Base-by-base conservation (phyloP, 92 coral and sea anemone genomes). In the Palythoa heliodiscus region DNA sequence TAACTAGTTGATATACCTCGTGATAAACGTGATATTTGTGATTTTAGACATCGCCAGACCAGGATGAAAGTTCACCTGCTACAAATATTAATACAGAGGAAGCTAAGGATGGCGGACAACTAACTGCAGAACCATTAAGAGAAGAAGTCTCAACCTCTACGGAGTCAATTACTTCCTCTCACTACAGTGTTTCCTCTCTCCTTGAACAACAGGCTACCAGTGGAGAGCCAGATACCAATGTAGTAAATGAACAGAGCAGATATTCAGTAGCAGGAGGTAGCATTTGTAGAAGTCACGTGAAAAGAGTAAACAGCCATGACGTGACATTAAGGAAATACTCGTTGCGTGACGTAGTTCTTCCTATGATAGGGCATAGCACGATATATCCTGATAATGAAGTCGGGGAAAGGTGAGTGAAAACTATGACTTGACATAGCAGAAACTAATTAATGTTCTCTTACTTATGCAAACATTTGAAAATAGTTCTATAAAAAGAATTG, bases 311-410 rank as follows among this genome's bases (percentile, higher is more conserved):
- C 7, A 85, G 72, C 15, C 86, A 72, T 55, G 92, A 87, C 58
- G 86, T 88, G 69, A 78, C 86, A 16, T 72, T 47, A 22, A 90
- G 82, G 40, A 88, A 75, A 50, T 88, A 88, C 73, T 69, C 80
- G n/a, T 83, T 90, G 76, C 82, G 85, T 73, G 95, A 94, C 77
- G 88, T 94, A 50, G 88, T 94, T 35, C 88, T 94, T n/a, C 93
- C 98, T 24, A 84, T 94, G 57, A 91, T 95, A 3, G 98, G 95
- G 0, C 90, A 94, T 81, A 92, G 74, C 72, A 89, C 89, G 24
- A 55, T 85, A 24, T 92, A 90, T 23, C 98, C 98, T 3, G 86
- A 87, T 7, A 92, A 94, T 83, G 86, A 87, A 16, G 86, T 88
- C 38, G 93, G 92, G 20, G 71, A 88, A 50, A 88, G 83, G 95